A percentile compares a stretch with the other conserved stretches of the same genome.
Evolutionary conservation across 2,113 vertebrate species (phyloP).

Genomic region (Dicentrarchus labrax): DNA sequence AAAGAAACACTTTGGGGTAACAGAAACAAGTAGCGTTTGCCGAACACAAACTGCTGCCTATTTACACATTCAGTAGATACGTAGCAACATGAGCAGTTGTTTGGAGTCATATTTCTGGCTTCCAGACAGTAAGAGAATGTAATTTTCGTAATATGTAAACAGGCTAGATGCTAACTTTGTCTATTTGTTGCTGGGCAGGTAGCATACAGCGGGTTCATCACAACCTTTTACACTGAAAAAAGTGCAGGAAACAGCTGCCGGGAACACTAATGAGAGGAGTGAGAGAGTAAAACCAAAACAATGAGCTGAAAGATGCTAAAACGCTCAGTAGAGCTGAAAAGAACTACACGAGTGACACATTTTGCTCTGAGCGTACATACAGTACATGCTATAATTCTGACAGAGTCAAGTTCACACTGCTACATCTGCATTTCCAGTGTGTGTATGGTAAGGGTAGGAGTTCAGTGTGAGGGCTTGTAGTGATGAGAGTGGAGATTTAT

Average conservation of each 20-base stretch:
- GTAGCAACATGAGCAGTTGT: too few relatives aligned
- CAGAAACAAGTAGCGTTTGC: not conserved
- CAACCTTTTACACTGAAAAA: not conserved
- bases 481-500: constrained; percentile 70
- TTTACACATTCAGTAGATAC: not conserved
- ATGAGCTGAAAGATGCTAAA: not conserved
- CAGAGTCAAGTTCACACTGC: not conserved
- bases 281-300: not conserved
- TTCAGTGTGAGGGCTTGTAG: constrained; percentile 28
- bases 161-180: constrained; percentile 1
- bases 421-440: not conserved
- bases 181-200: not conserved
- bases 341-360: not conserved
- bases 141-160: not conserved
- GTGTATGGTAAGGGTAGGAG: constrained; percentile 16
- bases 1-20: not conserved
- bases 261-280: not conserved
- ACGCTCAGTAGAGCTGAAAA: not conserved
- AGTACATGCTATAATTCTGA: not conserved
- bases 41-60: not conserved
- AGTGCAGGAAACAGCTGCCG: not conserved
- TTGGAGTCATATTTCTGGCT: not conserved
- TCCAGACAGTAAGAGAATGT: not conserved
- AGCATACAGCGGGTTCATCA: not conserved
- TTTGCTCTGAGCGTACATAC: not conserved